Conservation (phyloP, 2,888 invertebrate species). For the Myopa tessellatipennis region DNA sequence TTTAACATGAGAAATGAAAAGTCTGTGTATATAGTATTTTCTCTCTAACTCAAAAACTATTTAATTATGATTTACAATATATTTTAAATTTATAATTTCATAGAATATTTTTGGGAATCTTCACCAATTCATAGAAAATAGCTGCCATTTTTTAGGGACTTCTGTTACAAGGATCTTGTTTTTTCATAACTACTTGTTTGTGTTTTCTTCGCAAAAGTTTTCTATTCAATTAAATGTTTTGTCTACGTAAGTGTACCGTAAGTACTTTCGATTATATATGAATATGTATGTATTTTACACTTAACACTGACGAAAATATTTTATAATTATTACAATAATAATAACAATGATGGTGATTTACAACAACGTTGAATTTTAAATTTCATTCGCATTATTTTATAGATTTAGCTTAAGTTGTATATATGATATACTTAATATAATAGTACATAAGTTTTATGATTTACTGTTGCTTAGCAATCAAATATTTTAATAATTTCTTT, state of each 20-base stretch:
- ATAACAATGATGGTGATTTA: neutral
- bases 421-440: neutral
- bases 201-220: neutral
- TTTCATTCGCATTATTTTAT: neutral
- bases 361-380: neutral
- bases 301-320: constrained; percentile 24
- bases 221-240: neutral
- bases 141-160: constrained; percentile 30
- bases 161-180: constrained; percentile 3
- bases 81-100: too few species aligned
- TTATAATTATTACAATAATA: constrained; percentile 1
- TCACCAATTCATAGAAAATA: constrained; percentile 38
- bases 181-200: neutral
- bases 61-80: too few species aligned
- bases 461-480: neutral
- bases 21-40: too few species aligned
- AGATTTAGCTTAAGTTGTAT: neutral
- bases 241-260: neutral
- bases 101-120: too few species aligned
- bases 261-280: neutral
- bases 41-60: too few species aligned
- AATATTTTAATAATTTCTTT: neutral
- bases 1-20: too few species aligned
- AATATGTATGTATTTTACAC: constrained; percentile 10
- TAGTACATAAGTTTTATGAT: neutral